Evolutionary conservation across 1,140 invertebrate genomes (phyloP).

Genomic region (Temnothorax curvispinosus): DNA sequence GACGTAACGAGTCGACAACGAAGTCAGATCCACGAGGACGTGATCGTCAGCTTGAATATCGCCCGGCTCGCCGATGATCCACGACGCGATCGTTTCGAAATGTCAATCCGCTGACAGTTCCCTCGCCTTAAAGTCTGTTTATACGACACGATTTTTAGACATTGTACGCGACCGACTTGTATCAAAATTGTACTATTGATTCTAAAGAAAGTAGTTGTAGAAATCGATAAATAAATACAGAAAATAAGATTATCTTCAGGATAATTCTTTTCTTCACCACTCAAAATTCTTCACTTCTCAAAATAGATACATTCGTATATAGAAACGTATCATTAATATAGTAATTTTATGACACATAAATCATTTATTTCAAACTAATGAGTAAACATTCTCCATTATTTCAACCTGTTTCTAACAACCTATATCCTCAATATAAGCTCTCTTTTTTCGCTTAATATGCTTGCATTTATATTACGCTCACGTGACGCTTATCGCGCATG

Average conservation of each 20-base stretch:
- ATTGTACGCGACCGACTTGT: constrained; percentile 12
- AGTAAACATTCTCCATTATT: not conserved
- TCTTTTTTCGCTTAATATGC: not conserved
- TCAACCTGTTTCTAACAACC: not conserved
- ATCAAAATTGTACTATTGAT: constrained; percentile 30
- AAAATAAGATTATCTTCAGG: not conserved
- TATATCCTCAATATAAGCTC: not conserved
- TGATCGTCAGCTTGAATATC: constrained; percentile 54
- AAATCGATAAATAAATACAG: not conserved
- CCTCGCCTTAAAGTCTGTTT: constrained; percentile 52
- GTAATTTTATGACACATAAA: not conserved
- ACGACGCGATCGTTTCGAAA: constrained; percentile 57
- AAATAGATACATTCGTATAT: not conserved
- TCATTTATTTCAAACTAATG: not conserved
- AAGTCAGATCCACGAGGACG: constrained; percentile 62
- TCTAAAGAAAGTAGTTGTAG: constrained; percentile 1
- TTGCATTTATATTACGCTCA: not conserved
- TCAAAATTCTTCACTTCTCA: not conserved
- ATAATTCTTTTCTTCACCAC: not conserved
- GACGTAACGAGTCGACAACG: constrained; percentile 79
- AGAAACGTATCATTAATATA: not conserved
- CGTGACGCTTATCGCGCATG: constrained; percentile 39
- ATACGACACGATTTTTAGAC: constrained; percentile 45
- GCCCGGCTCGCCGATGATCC: constrained; percentile 38
- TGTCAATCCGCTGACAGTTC: constrained; percentile 63